Base-by-base conservation (phyloP, 1,140 invertebrate species). In the Stenopsyche tienmushanensis region DNA sequence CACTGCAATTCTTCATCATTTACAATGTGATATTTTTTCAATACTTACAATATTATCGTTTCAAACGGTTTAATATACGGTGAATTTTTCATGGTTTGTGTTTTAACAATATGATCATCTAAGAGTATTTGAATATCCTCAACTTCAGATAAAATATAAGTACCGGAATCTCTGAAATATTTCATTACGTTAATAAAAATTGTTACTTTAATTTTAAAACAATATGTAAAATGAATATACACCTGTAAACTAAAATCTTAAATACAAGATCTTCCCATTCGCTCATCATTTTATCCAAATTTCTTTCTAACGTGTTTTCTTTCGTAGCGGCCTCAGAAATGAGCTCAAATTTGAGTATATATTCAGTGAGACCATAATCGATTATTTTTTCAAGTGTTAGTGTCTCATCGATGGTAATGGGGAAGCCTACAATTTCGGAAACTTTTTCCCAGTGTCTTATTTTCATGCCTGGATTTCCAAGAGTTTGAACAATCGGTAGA, bases 41-140 rank as follows among this genome's bases (percentile, higher is more conserved):
- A 3, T 15, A 44, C 86, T 84, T 77, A 91, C 89, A 86, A 71
- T 55, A 91, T 91, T 69, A 86, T 84, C 59, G 85, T 84, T 75
- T 91, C 93, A 76, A 98, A 97, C 0, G 96, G 96, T 75, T 96
- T 97, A 63, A 98, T 97, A 73, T 96, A 98, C 0, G 95, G 92
- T 9, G 95, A 98, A 72, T 94, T 95, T 77, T 96, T 92, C 94
- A 98, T 98, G 1, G 95, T 97, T 77, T 97, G 94, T 13, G 94
- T 94, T 79, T 98, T 98, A 5, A 97, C 91, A 67, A 98, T 91
- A 77, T 98, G 96, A 78, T 98, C 96, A 78, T 98, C 96, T 17
- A 98, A 77, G 29, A 96, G 77, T n/a, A 96, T 78, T 81, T 98
- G 96, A 74, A 98, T 97, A 71, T 97, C 94, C 79, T 98, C 96